These are phyloP conservation scores for Poecilia velifera DNA, from an alignment of 2,797 vertebrate species.

Conservation along the genomic window DNA sequence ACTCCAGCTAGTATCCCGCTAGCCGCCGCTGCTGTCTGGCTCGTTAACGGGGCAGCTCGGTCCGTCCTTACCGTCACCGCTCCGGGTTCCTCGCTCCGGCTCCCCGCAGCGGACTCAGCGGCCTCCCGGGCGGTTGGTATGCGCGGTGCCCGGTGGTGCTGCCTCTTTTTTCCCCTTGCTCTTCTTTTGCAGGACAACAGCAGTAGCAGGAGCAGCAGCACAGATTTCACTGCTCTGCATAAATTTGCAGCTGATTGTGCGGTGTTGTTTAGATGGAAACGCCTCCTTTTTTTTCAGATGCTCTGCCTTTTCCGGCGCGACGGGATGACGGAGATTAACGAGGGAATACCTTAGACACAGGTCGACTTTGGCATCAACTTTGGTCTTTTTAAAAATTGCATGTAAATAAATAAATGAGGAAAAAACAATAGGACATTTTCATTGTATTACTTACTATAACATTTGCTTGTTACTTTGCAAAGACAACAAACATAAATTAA, in stretches of 20 bases:
- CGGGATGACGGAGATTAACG: constrained; percentile 61
- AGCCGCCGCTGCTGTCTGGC: constrained; percentile 45
- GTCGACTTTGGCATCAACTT: neutral
- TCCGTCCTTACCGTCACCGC: constrained; percentile 53
- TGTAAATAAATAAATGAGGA: neutral
- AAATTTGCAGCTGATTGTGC: constrained; percentile 67
- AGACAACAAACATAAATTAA: neutral
- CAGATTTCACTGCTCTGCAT: constrained; percentile 62
- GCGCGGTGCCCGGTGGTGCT: neutral
- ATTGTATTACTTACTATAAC: neutral
- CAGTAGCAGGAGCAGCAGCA: constrained; percentile 1
- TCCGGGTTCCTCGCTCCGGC: constrained; percentile 29
- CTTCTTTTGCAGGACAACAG: neutral
- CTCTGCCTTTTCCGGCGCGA: constrained; percentile 72
- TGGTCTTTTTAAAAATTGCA: neutral
- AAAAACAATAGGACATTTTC: neutral
- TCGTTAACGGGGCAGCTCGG: constrained; percentile 17
- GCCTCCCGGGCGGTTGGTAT: constrained; percentile 2
- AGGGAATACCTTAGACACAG: neutral
- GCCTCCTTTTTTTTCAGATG: constrained; percentile 58
- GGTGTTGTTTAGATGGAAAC: constrained; percentile 62
- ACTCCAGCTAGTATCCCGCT: constrained; percentile 48
- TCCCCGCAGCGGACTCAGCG: constrained; percentile 24
- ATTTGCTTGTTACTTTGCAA: neutral
- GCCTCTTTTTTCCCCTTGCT: neutral